Conservation (phyloP, 2,113 vertebrate genomes). For the Aegotheles bennettii region DNA sequence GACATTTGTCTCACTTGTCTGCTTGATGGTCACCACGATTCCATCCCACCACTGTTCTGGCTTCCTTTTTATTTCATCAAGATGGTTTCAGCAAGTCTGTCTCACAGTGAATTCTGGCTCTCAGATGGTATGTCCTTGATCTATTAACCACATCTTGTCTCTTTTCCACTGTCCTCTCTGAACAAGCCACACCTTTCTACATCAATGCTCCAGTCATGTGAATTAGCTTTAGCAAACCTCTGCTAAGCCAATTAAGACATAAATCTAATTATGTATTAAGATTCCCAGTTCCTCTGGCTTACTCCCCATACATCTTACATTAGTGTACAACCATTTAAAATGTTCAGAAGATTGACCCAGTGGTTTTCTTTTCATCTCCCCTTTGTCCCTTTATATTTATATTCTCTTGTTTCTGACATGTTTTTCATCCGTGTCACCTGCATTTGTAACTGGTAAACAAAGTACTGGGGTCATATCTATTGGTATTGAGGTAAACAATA, state of each 20-base stretch:
- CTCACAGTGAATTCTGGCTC: neutral
- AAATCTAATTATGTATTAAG: conserved; percentile 47
- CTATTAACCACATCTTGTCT: neutral
- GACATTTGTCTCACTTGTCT: neutral
- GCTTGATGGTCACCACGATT: neutral
- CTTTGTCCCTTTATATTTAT: neutral
- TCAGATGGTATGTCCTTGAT: neutral
- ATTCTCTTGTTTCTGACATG: neutral
- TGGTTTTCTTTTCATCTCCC: neutral
- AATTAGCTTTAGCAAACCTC: neutral
- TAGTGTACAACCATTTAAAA: neutral
- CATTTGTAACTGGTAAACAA: neutral
- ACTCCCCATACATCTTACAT: neutral
- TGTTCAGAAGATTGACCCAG: neutral
- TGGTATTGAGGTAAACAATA: neutral
- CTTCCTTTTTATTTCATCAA: neutral
- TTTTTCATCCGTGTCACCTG: neutral
- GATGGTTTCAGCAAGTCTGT: neutral
- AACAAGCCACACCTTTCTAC: neutral
- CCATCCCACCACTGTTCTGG: neutral
- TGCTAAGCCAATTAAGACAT: conserved; percentile 46
- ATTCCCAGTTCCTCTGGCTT: conserved; percentile 5
- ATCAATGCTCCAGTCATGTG: conserved; percentile 21
- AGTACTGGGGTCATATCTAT: neutral
- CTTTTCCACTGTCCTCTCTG: neutral